phyloP scores from a whole-genome alignment of 2,113 vertebrate genomes.

The Nipponia nippon region DNA sequence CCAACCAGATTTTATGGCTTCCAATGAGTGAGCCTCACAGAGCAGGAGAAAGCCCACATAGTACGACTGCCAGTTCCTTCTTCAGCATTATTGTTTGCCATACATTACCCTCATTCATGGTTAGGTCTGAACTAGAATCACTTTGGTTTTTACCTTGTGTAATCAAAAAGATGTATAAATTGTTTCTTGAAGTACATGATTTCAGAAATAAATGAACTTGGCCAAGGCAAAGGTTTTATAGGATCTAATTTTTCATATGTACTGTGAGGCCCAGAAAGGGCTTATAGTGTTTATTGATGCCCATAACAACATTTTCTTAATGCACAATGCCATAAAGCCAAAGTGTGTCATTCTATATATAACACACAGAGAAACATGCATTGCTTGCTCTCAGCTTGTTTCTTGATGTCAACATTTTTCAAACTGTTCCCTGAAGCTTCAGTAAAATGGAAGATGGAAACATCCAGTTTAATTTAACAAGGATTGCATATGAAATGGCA shows the following conservation, averaged over 20 bases:
- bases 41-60: background rate
- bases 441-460: background rate
- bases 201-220: background rate
- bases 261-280: background rate
- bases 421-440: background rate
- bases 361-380: background rate
- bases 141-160: background rate
- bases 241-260: background rate
- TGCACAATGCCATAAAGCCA: background rate
- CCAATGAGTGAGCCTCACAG: background rate
- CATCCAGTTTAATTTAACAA: background rate
- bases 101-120: background rate
- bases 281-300: background rate
- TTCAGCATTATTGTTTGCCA: background rate
- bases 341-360: background rate
- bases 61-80: background rate
- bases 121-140: background rate
- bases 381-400: background rate
- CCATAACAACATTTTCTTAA: background rate
- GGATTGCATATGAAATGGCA: background rate
- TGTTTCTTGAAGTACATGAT: background rate
- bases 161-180: background rate
- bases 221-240: background rate
- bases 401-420: background rate
- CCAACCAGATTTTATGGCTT: slow-evolving; percentile 15